Evolutionary conservation across 2,888 invertebrate species (phyloP).

Genomic region (Bembecia ichneumoniformis): DNA sequence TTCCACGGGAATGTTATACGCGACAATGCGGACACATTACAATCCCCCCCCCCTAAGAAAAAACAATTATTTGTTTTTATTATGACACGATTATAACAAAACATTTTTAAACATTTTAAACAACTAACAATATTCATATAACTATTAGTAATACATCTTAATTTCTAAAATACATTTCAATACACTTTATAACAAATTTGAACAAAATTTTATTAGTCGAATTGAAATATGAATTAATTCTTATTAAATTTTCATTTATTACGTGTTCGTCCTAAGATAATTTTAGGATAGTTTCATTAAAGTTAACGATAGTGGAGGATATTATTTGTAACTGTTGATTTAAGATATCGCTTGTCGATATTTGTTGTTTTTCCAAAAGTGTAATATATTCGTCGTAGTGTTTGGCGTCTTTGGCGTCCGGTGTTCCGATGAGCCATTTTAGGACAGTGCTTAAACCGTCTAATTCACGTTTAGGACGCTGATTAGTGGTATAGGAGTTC

Average conservation of each 20-base stretch:
- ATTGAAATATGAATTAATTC: not conserved
- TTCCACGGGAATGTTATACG: too few relatives aligned
- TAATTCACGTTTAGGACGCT: slow-evolving; percentile 17
- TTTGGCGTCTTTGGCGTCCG: slow-evolving; percentile 20
- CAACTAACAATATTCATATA: too few relatives aligned
- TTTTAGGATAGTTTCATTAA: slow-evolving; percentile 1
- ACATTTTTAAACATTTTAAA: too few relatives aligned
- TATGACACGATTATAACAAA: too few relatives aligned
- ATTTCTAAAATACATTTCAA: too few relatives aligned
- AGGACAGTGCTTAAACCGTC: slow-evolving; percentile 19
- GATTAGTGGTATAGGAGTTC: slow-evolving; percentile 12
- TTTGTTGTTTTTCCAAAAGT: slow-evolving; percentile 7
- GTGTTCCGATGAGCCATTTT: slow-evolving; percentile 23
- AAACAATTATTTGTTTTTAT: too few relatives aligned
- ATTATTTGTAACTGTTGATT: slow-evolving; percentile 7
- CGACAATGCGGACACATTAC: too few relatives aligned
- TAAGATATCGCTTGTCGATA: not conserved
- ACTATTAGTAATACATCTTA: too few relatives aligned
- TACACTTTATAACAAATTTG: too few relatives aligned
- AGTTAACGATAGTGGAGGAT: not conserved
- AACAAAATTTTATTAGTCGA: not conserved
- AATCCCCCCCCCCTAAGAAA: too few relatives aligned
- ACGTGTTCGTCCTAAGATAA: slow-evolving; percentile 2
- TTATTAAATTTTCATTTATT: slow-evolving; percentile 2
- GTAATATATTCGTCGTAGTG: slow-evolving; percentile 20